Conservation (phyloP, 2,888 invertebrate species). For the Rhagium mordax region DNA sequence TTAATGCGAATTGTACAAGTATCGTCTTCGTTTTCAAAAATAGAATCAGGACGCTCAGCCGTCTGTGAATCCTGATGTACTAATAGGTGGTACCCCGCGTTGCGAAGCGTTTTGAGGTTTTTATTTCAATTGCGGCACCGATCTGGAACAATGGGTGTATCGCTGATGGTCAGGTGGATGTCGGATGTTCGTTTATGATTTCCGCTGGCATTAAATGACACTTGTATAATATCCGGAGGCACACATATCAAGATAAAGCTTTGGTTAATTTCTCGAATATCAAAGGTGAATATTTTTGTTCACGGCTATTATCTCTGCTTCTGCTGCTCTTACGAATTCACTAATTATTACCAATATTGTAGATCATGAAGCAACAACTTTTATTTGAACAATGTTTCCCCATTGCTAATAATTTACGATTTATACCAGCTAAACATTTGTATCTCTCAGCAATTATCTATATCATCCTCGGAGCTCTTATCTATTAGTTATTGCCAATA, state of each 20-base stretch:
- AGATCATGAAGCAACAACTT: too few species aligned
- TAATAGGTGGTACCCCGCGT: slow-evolving; percentile 1
- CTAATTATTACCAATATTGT: too few species aligned
- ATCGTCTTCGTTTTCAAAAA: slow-evolving; percentile 55
- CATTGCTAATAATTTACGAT: too few species aligned
- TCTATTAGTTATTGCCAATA: too few species aligned
- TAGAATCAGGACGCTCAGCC: slow-evolving; percentile 58
- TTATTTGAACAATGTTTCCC: too few species aligned
- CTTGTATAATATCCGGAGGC: slow-evolving; percentile 44
- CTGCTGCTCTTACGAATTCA: too few species aligned
- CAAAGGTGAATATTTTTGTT: too few species aligned
- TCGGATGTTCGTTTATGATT: slow-evolving; percentile 47
- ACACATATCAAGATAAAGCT: not conserved
- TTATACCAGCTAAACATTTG: too few species aligned
- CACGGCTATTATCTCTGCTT: too few species aligned
- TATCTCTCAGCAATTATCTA: too few species aligned
- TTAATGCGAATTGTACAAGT: slow-evolving; percentile 22
- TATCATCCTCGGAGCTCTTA: too few species aligned
- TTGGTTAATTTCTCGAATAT: too few species aligned
- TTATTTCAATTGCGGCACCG: slow-evolving; percentile 46
- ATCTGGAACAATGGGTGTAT: slow-evolving; percentile 49
- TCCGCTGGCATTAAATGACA: slow-evolving; percentile 43
- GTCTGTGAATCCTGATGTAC: slow-evolving; percentile 59
- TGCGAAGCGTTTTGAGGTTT: not conserved
- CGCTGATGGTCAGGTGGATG: slow-evolving; percentile 42